These are phyloP conservation scores for Toxotes chatareus DNA, from an alignment of 2,113 vertebrate genomes.

Conservation along the genomic window DNA sequence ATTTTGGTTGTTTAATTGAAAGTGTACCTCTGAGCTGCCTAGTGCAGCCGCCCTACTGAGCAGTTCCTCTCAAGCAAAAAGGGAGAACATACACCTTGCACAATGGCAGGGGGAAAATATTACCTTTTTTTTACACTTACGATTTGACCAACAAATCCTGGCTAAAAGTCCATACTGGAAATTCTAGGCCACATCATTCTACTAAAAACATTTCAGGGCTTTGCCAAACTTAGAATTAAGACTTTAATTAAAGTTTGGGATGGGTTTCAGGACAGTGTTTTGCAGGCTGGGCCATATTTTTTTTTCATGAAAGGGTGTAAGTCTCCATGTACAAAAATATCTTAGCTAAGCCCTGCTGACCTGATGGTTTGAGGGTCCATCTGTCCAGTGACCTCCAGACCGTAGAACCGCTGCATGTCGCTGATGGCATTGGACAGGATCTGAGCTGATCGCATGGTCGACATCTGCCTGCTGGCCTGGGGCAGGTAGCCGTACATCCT, in stretches of 20 bases:
- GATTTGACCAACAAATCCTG: not conserved
- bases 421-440: slow-evolving; percentile 89
- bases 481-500: slow-evolving; percentile 95
- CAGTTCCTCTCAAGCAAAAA: not conserved
- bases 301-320: not conserved
- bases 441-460: slow-evolving; percentile 94
- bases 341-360: slow-evolving; percentile 79
- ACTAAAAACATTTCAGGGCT: not conserved
- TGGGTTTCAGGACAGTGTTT: not conserved
- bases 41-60: not conserved
- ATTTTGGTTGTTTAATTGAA: slow-evolving; percentile 22
- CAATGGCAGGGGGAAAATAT: not conserved
- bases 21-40: not conserved
- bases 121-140: not conserved
- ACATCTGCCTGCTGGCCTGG: slow-evolving; percentile 93
- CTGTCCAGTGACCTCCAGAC: slow-evolving; percentile 90
- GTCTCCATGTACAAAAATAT: not conserved
- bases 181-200: not conserved
- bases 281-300: not conserved
- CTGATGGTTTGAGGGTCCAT: slow-evolving; percentile 90
- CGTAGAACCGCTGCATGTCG: slow-evolving; percentile 96
- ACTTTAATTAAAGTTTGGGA: rapidly evolving
- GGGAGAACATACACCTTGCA: not conserved
- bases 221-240: not conserved
- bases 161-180: not conserved